A percentile compares a stretch with the other conserved stretches of the same genome.
Evolutionary conservation across 1,140 invertebrate genomes (phyloP).

Genomic region (Laupala kohalensis): DNA sequence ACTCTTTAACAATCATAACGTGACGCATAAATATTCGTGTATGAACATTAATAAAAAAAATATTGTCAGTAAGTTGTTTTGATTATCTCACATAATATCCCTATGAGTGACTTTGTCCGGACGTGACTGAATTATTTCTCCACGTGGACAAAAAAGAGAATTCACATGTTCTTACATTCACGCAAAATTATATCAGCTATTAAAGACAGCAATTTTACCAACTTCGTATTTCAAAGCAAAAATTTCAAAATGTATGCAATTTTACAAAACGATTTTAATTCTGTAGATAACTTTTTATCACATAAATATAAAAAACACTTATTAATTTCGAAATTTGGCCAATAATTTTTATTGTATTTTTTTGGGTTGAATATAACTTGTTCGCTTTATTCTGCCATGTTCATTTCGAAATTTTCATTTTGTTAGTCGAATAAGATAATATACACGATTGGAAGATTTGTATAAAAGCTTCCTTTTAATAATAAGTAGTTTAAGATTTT

Average conservation of each 20-base stretch:
- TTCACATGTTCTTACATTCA: not conserved
- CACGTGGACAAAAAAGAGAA: no score
- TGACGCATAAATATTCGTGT: no score
- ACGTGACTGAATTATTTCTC: no score
- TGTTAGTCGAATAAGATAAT: not conserved
- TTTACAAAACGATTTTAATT: no score
- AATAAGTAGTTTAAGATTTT: not conserved
- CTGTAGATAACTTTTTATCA: no score
- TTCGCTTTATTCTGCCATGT: not conserved
- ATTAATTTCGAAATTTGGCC: not conserved
- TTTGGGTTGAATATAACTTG: not conserved
- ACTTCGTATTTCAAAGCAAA: not conserved
- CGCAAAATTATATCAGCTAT: not conserved
- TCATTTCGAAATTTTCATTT: not conserved
- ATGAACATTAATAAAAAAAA: no score
- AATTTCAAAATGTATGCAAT: not conserved
- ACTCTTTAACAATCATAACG: no score
- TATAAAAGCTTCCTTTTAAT: not conserved
- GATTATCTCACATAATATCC: no score
- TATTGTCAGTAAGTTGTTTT: no score
- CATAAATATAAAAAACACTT: no score
- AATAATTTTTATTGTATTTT: not conserved
- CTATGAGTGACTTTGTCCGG: no score
- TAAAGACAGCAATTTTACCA: not conserved
- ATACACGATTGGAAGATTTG: not conserved